phyloP scores from a whole-genome alignment of 2,797 vertebrate genomes.

The Acanthopagrus latus region DNA sequence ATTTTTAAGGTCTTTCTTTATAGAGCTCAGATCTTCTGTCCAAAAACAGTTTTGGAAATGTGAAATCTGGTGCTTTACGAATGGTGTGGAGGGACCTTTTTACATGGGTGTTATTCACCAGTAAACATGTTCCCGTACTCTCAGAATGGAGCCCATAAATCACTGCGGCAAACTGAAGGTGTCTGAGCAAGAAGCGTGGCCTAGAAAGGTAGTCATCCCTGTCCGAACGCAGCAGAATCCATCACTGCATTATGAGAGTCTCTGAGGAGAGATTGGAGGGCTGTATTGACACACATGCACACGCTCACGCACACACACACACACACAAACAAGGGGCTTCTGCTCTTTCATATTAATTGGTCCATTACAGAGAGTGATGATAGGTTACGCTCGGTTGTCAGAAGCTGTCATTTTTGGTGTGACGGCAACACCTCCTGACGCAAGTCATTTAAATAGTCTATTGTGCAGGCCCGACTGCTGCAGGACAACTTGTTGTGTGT shows the following conservation, averaged over 20 bases:
- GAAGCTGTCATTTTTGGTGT: slow-evolving; percentile 66
- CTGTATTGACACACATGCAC: slow-evolving; percentile 40
- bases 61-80: not conserved
- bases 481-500: slow-evolving; percentile 29
- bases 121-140: slow-evolving; percentile 75
- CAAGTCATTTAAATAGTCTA: slow-evolving; percentile 71
- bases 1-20: not conserved
- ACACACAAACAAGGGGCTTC: slow-evolving; percentile 30
- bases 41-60: not conserved
- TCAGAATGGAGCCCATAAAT: slow-evolving; percentile 91
- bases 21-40: not conserved
- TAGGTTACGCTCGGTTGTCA: slow-evolving; percentile 73
- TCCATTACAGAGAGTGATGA: slow-evolving; percentile 78
- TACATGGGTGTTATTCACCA: slow-evolving; percentile 38
- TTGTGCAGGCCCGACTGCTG: slow-evolving; percentile 41
- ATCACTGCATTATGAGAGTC: slow-evolving; percentile 87
- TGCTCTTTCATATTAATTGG: slow-evolving; percentile 80
- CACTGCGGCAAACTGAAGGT: slow-evolving; percentile 87
- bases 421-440: slow-evolving; percentile 67
- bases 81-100: not conserved
- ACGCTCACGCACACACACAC: slow-evolving; percentile 13
- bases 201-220: slow-evolving; percentile 91
- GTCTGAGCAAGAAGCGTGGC: slow-evolving; percentile 84
- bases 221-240: slow-evolving; percentile 79
- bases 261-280: slow-evolving; percentile 83